Evolutionary conservation across 2,113 vertebrate species (phyloP), one percentile per base, ranked within the genome.

Genomic region (Litocranius walleri): DNA sequence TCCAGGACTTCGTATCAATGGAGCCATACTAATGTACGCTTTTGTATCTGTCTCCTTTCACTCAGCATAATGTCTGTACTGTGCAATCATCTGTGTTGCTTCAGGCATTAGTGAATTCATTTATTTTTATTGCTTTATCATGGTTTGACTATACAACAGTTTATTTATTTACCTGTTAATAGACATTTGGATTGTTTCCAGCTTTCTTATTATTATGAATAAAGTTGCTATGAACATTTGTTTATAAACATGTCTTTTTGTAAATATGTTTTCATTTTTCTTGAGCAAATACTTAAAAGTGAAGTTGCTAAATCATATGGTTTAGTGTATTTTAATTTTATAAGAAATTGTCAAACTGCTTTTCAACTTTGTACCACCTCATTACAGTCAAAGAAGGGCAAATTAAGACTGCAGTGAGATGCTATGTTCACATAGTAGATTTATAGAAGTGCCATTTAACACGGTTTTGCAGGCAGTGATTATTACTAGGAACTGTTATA

Each of bases 321-420:
- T 64, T 57, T 77, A 61, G 23, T 83, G n/a, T 86, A 77, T 97
- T 97, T 97, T 33, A 82, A 5, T 90, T 95, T 95, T 94, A 82
- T 90, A 71, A 86, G 52, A 94, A 90, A 56, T 61, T 80, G 30
- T 94, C 30, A 92, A 77, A 64, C n/a, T 87, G 33, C 77, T 82
- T 95, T 95, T 95, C 23, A 59, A 45, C 85, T 77, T 89, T 96
- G 36, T 92, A 59, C 74, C 29, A 36, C 45, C 40, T 64, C 33
- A 93, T 93, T 92, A 77, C 27, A 87, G 89, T 96, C 29, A 97
- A 91, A 81, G 15, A 92, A 90, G 82, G 81, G 56, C 19, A 86
- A 86, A 85, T 89, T 29, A 96, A 57, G 61, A 67, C 33, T 14
- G 62, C 21, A 59, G 21, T 77, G 16, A 83, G 62, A 67, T 67